phyloP scores from a whole-genome alignment of 2,888 invertebrate species.

The Orthonychiurus folsomi region DNA sequence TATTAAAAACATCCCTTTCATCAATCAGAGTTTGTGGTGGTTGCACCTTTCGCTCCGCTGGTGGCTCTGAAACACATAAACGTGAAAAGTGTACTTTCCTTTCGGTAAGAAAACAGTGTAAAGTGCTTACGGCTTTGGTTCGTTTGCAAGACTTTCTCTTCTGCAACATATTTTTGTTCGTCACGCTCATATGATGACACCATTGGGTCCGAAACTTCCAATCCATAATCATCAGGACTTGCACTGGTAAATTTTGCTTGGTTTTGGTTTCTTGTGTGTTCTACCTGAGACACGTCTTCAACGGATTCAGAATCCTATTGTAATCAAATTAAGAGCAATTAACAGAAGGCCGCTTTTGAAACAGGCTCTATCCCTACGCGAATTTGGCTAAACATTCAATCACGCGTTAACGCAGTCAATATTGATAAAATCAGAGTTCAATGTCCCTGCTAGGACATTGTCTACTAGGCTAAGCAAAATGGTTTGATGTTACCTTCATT shows the following conservation, averaged over 20 bases:
- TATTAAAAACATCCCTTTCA: conserved; percentile 10
- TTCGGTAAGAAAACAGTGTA: conserved; percentile 4
- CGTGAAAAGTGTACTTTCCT: no score
- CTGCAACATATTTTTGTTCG: conserved; percentile 39
- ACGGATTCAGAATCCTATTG: conserved; percentile 48
- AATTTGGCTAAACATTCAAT: no score
- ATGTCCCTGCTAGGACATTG: no score
- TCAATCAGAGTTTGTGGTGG: background rate
- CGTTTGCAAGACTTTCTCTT: conserved; percentile 39
- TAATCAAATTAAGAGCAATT: no score
- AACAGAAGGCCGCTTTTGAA: no score
- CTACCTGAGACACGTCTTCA: conserved; percentile 44
- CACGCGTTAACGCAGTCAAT: no score
- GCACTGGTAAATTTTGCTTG: conserved; percentile 16
- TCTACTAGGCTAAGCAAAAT: no score
- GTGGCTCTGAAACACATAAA: background rate
- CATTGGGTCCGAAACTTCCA: conserved; percentile 23
- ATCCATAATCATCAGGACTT: background rate
- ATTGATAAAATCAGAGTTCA: no score
- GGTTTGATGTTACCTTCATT: conserved; percentile 60
- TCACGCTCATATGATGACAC: conserved; percentile 40
- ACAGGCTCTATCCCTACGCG: no score
- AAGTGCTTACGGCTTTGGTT: background rate
- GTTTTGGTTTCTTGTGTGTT: conserved; percentile 31
- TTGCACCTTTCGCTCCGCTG: background rate